phyloP scores from a whole-genome alignment of 2,888 invertebrate species.

The Hecatera dysodea region DNA sequence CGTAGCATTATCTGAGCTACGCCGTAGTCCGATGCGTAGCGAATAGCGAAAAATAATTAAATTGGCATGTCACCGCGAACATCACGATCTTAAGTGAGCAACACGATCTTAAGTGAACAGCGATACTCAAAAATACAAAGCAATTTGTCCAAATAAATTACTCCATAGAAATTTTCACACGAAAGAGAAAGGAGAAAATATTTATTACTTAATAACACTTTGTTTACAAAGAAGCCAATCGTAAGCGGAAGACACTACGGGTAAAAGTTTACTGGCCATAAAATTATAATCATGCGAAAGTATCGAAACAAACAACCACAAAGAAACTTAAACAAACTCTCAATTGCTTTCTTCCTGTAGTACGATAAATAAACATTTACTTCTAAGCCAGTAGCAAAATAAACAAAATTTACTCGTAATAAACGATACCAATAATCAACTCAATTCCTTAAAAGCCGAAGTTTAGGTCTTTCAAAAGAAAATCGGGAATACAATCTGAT shows the following conservation, averaged over 20 bases:
- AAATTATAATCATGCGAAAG: slow-evolving; percentile 55
- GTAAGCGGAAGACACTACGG: slow-evolving; percentile 15
- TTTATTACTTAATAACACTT: slow-evolving; percentile 9
- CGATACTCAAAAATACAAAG: not conserved
- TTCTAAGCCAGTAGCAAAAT: slow-evolving; percentile 8
- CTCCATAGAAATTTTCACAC: not conserved
- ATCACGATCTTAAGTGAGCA: not conserved
- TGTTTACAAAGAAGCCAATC: slow-evolving; percentile 31
- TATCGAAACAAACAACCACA: slow-evolving; percentile 53
- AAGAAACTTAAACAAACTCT: slow-evolving; percentile 49
- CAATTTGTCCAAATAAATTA: not conserved
- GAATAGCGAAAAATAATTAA: not conserved
- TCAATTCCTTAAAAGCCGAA: slow-evolving; percentile 33
- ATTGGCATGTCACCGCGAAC: not conserved
- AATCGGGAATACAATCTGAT: slow-evolving; percentile 26
- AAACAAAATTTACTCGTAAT: slow-evolving; percentile 22
- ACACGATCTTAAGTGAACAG: not conserved
- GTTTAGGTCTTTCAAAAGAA: slow-evolving; percentile 35
- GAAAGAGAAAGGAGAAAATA: not conserved
- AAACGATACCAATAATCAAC: slow-evolving; percentile 43
- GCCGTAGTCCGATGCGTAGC: not conserved
- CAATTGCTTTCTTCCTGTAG: slow-evolving; percentile 51
- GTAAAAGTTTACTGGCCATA: slow-evolving; percentile 50
- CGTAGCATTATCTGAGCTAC: not conserved
- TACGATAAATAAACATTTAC: slow-evolving; percentile 44